Evolutionary conservation across 2,797 vertebrate genomes (phyloP), one percentile per base, ranked within the genome.

Genomic region (Phrynocephalus vlangalii): DNA sequence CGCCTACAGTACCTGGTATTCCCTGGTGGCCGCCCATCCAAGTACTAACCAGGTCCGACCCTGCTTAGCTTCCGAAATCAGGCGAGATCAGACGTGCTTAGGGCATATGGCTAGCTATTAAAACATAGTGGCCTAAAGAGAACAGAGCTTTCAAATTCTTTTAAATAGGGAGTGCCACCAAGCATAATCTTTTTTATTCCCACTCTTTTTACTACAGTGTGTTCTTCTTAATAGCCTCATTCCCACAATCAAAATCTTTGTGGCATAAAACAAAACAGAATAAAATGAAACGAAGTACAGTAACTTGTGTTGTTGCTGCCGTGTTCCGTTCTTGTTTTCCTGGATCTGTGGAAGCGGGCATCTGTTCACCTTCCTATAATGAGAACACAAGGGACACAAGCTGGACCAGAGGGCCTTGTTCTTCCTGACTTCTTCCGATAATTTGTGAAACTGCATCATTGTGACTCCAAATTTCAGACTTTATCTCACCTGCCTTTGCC

Each of bases 181-280:
- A 76, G 26, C 52, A 20, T 72, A 13, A 0, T 44, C 70, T 84
- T 22, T 75, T 85, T 82, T 5, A 5, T 88, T 73, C 6, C 83
- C 91, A 63, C 11, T 67, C 75, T 90, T 89, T 75, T 87, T 44
- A 16, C 79, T 79, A 52, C 66, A 70, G 75, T n/a, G 79, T 89
- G 8, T 83, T 89, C 88, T 78, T 93, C 92, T 78, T 91, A 91
- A 79, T 85, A 91, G 77, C 8, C 0, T 72, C 91, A 90, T 50
- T 26, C 66, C 85, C 89, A 92, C 91, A 93, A 92, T 90, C 80
- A 89, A 86, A 92, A 44, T 76, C 81, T 96, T 93, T 87, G 77
- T 16, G 83, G 38, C 24, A 48, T 28, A 60, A 48, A 28, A 48
- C 6, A 3, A n/a, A 6, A 82, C 48, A 1, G 1, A 83, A 22